phyloP scores from a whole-genome alignment of 37 sponge, comb jelly and placozoan species.

The Ephydatia muelleri region DNA sequence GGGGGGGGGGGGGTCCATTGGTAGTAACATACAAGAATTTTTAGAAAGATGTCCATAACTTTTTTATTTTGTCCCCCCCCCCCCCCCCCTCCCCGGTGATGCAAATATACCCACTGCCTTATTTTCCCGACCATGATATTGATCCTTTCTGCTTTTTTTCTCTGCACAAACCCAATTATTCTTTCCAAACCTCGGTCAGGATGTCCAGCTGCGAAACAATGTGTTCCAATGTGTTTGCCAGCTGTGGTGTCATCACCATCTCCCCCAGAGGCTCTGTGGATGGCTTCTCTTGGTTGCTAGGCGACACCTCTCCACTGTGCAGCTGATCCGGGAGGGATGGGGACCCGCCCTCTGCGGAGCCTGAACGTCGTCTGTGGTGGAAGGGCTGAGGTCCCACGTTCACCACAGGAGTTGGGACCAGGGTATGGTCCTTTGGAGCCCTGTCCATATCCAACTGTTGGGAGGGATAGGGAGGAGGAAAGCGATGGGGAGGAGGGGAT shows the following conservation, averaged over 20 bases:
- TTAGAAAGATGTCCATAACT: no score
- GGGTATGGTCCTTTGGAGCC: slow-evolving; percentile 28
- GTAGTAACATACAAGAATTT: no score
- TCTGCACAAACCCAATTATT: no score
- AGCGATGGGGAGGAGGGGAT: neutral
- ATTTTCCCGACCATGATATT: slow-evolving; percentile 3
- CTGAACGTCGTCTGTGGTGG: slow-evolving; percentile 14
- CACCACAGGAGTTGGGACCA: slow-evolving; percentile 46
- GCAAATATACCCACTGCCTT: no score
- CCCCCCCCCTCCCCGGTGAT: no score
- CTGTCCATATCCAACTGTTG: slow-evolving; percentile 12
- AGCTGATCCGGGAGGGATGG: neutral
- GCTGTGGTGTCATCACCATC: slow-evolving; percentile 84
- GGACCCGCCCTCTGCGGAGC: neutral
- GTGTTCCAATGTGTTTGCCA: slow-evolving; percentile 89
- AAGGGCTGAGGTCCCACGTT: slow-evolving; percentile 85
- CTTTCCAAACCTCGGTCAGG: slow-evolving; percentile 81
- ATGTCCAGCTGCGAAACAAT: slow-evolving; percentile 95
- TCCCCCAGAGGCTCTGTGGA: slow-evolving; percentile 73
- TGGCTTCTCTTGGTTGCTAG: neutral
- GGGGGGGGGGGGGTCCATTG: no score
- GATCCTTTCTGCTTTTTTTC: neutral
- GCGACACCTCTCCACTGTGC: neutral
- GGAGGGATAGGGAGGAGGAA: neutral
- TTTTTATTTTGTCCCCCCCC: no score